These are phyloP conservation scores for Cyclophora punctaria DNA, from an alignment of 2,888 invertebrate species.

Conservation along the genomic window DNA sequence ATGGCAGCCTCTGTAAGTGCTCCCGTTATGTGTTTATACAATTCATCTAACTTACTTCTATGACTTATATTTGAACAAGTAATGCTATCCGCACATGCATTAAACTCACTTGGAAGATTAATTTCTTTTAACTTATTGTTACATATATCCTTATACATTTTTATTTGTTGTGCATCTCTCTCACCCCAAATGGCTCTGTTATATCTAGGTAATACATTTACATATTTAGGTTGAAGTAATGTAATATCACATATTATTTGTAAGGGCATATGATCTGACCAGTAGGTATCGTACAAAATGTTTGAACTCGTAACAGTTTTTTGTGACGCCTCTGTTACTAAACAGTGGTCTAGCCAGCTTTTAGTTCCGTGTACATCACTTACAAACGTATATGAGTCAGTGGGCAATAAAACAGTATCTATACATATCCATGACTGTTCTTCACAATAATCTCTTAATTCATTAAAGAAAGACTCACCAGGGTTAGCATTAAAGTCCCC, in stretches of 20 bases:
- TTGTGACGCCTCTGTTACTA: constrained; percentile 2
- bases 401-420: constrained; percentile 4
- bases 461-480: not conserved
- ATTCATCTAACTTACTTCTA: too few relatives aligned
- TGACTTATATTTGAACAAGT: too few relatives aligned
- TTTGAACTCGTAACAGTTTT: not conserved
- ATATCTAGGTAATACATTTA: too few relatives aligned
- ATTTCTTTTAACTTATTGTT: not conserved
- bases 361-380: constrained; percentile 13
- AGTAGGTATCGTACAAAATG: constrained; percentile 4
- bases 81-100: not conserved
- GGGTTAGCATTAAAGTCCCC: not conserved
- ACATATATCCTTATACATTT: not conserved
- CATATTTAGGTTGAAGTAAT: not conserved
- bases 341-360: constrained; percentile 15
- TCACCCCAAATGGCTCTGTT: not conserved
- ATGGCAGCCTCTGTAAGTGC: too few relatives aligned
- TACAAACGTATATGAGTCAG: constrained; percentile 9
- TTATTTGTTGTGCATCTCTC: not conserved
- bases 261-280: constrained; percentile 5
- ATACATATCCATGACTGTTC: not conserved
- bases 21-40: too few relatives aligned
- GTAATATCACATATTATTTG: not conserved
- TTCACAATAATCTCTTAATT: not conserved
- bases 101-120: not conserved